These are phyloP conservation scores for Apostichopus parvimensis DNA, from an alignment of 35 echinoderm and acorn worm species.

Conservation along the genomic window DNA sequence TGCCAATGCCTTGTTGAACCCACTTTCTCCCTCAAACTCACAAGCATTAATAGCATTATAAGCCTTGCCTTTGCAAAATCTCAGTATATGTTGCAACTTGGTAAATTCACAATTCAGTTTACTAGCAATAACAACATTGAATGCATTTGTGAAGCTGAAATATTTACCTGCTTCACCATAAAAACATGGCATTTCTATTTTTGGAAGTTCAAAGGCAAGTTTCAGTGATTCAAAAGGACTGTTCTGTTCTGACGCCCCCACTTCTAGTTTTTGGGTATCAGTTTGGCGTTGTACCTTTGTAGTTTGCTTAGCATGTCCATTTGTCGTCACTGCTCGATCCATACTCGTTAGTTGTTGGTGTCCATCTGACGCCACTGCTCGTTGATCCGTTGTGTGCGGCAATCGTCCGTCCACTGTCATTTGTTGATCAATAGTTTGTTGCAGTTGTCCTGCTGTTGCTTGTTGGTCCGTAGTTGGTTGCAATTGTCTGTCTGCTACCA, in stretches of 20 bases:
- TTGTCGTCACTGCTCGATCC: too few species aligned
- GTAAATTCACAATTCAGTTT: conserved; percentile 47
- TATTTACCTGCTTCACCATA: conserved; percentile 38
- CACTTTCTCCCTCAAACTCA: conserved; percentile 20
- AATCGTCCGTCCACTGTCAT: too few species aligned
- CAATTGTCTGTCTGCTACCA: too few species aligned
- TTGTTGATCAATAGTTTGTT: too few species aligned
- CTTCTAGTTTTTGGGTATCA: too few species aligned
- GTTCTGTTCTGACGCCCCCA: not conserved
- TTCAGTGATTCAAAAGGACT: conserved; percentile 17
- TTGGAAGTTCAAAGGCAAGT: conserved; percentile 53
- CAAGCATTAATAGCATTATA: conserved; percentile 43
- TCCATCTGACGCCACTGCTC: too few species aligned
- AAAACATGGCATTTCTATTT: conserved; percentile 32
- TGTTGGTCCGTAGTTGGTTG: too few species aligned
- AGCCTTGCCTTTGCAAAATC: conserved; percentile 48
- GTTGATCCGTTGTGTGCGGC: too few species aligned
- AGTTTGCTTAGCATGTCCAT: too few species aligned
- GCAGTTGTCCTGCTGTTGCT: too few species aligned
- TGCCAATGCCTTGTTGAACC: conserved; percentile 13
- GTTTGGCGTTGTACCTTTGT: too few species aligned
- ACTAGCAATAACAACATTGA: conserved; percentile 29
- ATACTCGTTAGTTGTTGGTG: too few species aligned
- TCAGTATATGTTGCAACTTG: conserved; percentile 45
- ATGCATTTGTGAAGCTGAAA: conserved; percentile 42